Evolutionary conservation across 2,888 invertebrate genomes (phyloP).

Genomic region (Malthinus flaveolus): DNA sequence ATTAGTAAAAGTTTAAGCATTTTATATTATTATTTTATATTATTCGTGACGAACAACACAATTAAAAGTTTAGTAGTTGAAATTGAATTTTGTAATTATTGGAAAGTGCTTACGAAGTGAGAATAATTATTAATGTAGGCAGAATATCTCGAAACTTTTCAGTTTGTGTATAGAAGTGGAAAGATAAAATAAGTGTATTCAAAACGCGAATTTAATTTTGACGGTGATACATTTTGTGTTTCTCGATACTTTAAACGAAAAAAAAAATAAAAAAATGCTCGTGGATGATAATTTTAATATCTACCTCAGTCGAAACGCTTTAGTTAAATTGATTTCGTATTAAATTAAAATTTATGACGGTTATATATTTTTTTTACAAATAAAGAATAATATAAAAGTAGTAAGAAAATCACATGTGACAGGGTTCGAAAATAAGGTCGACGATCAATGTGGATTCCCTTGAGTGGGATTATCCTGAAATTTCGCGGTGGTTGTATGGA

Average conservation of each 20-base stretch:
- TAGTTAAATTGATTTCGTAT: conserved; percentile 10
- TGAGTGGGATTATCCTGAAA: conserved; percentile 32
- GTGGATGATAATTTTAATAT: not conserved
- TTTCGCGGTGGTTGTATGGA: conserved; percentile 31
- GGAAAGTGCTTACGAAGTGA: conserved; percentile 26
- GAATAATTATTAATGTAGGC: conserved; percentile 23
- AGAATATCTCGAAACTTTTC: conserved; percentile 20
- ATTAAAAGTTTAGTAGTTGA: conserved; percentile 23
- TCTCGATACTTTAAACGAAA: conserved; percentile 8
- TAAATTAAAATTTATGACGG: conserved; percentile 9
- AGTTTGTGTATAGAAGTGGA: conserved; percentile 22
- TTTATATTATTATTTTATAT: conserved; percentile 11
- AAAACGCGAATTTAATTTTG: conserved; percentile 26
- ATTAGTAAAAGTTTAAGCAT: too few relatives aligned
- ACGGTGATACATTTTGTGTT: conserved; percentile 8
- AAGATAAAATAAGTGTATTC: conserved; percentile 31
- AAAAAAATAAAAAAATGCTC: conserved; percentile 9
- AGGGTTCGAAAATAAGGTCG: conserved; percentile 32
- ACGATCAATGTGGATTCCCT: conserved; percentile 31
- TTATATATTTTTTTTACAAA: conserved; percentile 12
- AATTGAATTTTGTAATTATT: conserved; percentile 30
- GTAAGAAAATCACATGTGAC: conserved; percentile 28
- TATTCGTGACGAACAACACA: conserved; percentile 21
- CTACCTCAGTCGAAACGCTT: conserved; percentile 3
- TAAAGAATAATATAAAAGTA: conserved; percentile 19